Evolutionary conservation across 2,113 vertebrate genomes (phyloP).

Genomic region (Mystacornis crossleyi): DNA sequence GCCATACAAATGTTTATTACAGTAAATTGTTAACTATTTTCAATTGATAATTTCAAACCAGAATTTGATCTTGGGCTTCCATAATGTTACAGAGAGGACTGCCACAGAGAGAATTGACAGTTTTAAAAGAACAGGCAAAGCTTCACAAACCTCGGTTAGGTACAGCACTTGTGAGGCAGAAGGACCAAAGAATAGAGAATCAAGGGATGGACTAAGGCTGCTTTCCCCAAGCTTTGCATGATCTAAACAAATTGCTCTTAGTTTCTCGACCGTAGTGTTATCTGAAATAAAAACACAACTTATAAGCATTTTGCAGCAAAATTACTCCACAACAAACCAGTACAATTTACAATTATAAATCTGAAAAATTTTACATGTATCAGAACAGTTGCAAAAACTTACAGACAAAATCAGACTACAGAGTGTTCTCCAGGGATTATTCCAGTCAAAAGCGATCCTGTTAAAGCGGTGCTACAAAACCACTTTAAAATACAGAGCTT

Average conservation of each 20-base stretch:
- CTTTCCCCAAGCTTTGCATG: conserved; percentile 98
- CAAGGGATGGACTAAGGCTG: conserved; percentile 95
- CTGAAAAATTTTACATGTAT: background rate
- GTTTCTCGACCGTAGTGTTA: conserved; percentile 95
- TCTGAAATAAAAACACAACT: conserved; percentile 78
- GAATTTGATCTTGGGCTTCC: background rate
- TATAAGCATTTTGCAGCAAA: background rate
- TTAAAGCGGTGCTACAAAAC: background rate
- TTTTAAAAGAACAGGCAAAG: background rate
- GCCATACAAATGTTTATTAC: background rate
- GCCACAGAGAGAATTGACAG: background rate
- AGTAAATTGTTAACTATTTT: background rate
- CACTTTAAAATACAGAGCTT: background rate
- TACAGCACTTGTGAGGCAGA: conserved; percentile 99
- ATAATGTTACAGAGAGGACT: background rate
- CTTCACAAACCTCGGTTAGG: conserved; percentile 91
- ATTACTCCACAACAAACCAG: background rate
- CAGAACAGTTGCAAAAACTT: background rate
- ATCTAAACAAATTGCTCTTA: conserved; percentile 96
- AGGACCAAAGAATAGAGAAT: conserved; percentile 97
- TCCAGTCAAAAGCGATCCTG: background rate
- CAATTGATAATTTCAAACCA: background rate
- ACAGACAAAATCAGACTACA: background rate
- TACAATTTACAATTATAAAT: background rate
- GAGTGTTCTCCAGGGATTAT: background rate